Conservation (phyloP, 2,113 vertebrate species). For the Piprites chloris region DNA sequence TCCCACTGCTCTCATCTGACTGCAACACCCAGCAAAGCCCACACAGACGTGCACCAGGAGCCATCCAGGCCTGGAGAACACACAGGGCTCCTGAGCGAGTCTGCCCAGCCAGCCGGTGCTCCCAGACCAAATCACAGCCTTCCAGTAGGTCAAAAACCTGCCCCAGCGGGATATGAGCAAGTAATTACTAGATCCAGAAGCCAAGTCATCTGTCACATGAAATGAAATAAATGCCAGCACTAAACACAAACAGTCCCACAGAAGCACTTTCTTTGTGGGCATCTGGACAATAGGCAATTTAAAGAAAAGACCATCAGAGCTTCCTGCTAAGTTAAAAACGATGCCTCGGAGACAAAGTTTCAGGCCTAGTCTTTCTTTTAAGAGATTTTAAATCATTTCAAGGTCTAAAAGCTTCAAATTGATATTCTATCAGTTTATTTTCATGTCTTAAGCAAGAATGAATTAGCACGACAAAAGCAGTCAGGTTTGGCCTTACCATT, state of each 20-base stretch:
- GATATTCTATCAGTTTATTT: constrained; percentile 15
- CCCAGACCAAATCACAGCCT: neutral
- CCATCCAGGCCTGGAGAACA: neutral
- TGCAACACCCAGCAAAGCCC: neutral
- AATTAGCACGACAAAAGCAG: neutral
- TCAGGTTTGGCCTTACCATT: neutral
- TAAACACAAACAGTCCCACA: constrained; percentile 38
- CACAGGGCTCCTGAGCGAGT: rapidly evolving
- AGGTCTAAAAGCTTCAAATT: constrained; percentile 3
- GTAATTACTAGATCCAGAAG: neutral
- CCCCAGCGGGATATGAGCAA: neutral
- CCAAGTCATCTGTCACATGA: constrained; percentile 16
- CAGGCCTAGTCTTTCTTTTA: neutral
- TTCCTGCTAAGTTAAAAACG: constrained; percentile 24
- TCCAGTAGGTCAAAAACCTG: neutral
- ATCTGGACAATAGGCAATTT: constrained; percentile 45
- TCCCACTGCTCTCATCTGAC: neutral
- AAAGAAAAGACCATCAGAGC: constrained; percentile 34
- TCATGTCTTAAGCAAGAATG: neutral
- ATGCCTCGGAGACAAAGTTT: constrained; percentile 17
- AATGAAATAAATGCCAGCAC: constrained; percentile 8
- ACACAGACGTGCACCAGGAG: neutral
- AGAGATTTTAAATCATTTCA: constrained; percentile 38
- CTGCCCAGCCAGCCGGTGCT: neutral
- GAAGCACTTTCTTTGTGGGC: constrained; percentile 35